phyloP scores from a whole-genome alignment of 2,888 invertebrate species.

The Strigamia transsilvanica region DNA sequence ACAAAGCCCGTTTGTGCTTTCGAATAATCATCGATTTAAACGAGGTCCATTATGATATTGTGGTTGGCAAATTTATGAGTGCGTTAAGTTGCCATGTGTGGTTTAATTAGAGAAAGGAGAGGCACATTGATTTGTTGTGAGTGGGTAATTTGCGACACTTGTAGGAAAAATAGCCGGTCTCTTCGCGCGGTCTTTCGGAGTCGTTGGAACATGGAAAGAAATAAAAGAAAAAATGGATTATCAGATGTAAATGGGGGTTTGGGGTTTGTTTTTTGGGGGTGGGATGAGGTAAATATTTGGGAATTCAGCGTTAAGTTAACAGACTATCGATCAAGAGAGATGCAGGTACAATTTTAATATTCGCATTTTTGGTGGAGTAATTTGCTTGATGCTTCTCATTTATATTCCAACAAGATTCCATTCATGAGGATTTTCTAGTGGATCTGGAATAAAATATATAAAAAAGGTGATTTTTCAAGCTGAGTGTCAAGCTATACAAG shows the following conservation, averaged over 20 bases:
- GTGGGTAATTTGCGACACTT: conserved; percentile 12
- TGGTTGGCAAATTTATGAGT: background rate
- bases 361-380: conserved; percentile 11
- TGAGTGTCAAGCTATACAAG: conserved; percentile 5
- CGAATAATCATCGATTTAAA: background rate
- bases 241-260: too few species aligned
- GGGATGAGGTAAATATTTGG: too few species aligned
- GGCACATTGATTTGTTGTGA: conserved; percentile 3
- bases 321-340: background rate
- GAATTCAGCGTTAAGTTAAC: background rate
- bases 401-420: conserved; percentile 20
- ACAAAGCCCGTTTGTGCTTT: too few species aligned
- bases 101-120: conserved; percentile 1
- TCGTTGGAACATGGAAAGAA: too few species aligned
- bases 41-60: background rate
- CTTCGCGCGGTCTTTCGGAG: too few species aligned
- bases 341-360: background rate
- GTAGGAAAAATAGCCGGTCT: background rate
- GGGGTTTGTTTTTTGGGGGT: too few species aligned
- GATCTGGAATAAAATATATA: background rate
- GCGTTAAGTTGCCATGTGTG: background rate
- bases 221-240: too few species aligned
- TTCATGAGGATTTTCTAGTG: conserved; percentile 10
- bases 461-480: background rate
- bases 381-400: conserved; percentile 20